Conservation (phyloP, 2,888 invertebrate species). For the Osmoderma eremita region DNA sequence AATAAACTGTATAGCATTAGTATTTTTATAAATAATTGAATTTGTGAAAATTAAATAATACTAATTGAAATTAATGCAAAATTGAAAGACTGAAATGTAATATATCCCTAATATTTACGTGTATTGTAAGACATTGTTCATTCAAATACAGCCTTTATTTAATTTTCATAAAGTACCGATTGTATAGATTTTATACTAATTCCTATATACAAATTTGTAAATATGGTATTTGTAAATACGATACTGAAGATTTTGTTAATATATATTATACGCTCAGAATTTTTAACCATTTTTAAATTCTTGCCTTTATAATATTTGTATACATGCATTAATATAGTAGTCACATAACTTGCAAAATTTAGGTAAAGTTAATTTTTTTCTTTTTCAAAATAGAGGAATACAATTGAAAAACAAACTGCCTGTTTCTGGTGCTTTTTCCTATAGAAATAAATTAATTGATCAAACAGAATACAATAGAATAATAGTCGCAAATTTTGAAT, state of each 20-base stretch:
- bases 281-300: not conserved
- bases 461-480: too few species aligned
- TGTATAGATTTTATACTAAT: constrained; percentile 3
- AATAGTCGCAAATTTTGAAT: too few species aligned
- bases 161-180: constrained; percentile 5
- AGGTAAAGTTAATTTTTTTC: too few species aligned
- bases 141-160: constrained; percentile 3
- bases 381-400: too few species aligned
- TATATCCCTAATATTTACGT: not conserved
- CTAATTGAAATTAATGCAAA: not conserved
- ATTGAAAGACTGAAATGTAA: constrained; percentile 14
- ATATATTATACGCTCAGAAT: constrained; percentile 21
- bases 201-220: constrained; percentile 6
- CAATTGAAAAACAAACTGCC: too few species aligned
- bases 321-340: too few species aligned
- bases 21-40: not conserved
- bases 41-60: constrained; percentile 20
- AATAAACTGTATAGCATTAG: constrained; percentile 2
- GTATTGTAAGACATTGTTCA: not conserved
- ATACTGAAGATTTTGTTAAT: constrained; percentile 2
- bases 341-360: too few species aligned
- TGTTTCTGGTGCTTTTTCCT: too few species aligned
- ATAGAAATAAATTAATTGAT: too few species aligned
- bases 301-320: not conserved
- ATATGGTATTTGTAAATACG: constrained; percentile 18